Percentiles rank a stretch among this genome's conserved stretches.
Conservation (phyloP, 2,113 vertebrate species). For the Eulemur macaco region DNA sequence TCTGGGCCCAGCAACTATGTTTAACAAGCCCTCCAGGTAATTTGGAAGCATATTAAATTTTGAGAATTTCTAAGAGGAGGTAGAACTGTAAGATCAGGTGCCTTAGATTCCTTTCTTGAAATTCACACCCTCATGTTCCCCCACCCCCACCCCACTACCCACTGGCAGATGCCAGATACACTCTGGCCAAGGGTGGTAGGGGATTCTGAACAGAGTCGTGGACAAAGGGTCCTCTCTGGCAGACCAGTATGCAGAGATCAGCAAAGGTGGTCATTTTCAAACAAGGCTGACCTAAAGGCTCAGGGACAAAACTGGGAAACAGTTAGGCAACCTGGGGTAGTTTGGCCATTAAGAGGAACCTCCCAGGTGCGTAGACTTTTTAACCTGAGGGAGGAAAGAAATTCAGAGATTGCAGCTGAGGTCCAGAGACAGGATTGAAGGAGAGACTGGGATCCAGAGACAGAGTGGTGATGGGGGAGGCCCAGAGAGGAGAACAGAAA, state of each 20-base stretch:
- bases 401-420: neutral
- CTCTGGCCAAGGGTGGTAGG: neutral
- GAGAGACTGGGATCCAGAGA: neutral
- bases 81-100: neutral
- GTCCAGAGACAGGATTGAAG: neutral
- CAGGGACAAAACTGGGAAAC: neutral
- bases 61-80: neutral
- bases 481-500: neutral
- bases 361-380: no score
- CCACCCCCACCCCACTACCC: no score
- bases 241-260: neutral
- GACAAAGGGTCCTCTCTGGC: neutral
- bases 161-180: neutral
- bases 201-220: neutral
- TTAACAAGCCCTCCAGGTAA: neutral
- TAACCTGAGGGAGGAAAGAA: neutral
- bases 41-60: neutral
- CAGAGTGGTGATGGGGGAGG: rapidly evolving
- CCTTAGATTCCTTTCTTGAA: neutral
- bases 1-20: neutral
- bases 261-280: neutral
- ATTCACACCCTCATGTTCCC: neutral
- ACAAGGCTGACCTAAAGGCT: neutral
- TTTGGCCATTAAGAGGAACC: no score
- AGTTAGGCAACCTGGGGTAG: neutral